These are phyloP conservation scores for Leptoteleia sp. DNA, from an alignment of 1,140 invertebrate genomes.

Conservation along the genomic window DNA sequence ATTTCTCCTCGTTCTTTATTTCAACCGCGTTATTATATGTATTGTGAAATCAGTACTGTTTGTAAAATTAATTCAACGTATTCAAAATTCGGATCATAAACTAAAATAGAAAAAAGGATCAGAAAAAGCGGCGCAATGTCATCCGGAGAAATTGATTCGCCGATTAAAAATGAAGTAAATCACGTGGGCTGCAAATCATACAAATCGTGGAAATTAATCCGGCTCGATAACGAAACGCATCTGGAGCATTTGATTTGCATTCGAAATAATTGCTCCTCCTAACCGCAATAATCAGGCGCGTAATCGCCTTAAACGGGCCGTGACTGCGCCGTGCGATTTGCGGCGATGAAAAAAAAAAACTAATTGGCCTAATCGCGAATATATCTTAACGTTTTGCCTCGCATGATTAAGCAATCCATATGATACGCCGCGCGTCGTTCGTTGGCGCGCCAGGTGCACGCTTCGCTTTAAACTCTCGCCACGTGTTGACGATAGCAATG, in stretches of 20 bases:
- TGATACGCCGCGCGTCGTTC: conserved; percentile 44
- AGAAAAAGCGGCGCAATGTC: no score
- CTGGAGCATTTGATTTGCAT: conserved; percentile 9
- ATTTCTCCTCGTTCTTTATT: no score
- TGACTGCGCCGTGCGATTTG: conserved; percentile 9
- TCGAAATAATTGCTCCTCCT: conserved; percentile 11
- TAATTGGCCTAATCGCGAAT: conserved; percentile 43
- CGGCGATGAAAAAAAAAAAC: conserved; percentile 4
- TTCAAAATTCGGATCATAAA: no score
- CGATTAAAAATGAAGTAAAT: conserved; percentile 1
- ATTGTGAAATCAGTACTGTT: no score
- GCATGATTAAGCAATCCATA: conserved; percentile 53
- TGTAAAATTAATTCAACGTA: no score
- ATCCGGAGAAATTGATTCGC: not conserved
- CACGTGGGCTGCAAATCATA: not conserved
- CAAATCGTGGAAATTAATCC: conserved; percentile 13
- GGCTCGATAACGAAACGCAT: conserved; percentile 7
- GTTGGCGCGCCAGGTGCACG: conserved; percentile 55
- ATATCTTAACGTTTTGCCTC: conserved; percentile 19
- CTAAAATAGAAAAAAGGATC: no score
- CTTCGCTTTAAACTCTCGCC: conserved; percentile 56
- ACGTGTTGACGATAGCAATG: conserved; percentile 45
- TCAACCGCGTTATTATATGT: no score
- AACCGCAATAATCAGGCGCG: not conserved
- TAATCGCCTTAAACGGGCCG: conserved; percentile 6